Evolutionary conservation across 2,888 invertebrate genomes (phyloP).

Genomic region (Bedellia somnulentella): DNA sequence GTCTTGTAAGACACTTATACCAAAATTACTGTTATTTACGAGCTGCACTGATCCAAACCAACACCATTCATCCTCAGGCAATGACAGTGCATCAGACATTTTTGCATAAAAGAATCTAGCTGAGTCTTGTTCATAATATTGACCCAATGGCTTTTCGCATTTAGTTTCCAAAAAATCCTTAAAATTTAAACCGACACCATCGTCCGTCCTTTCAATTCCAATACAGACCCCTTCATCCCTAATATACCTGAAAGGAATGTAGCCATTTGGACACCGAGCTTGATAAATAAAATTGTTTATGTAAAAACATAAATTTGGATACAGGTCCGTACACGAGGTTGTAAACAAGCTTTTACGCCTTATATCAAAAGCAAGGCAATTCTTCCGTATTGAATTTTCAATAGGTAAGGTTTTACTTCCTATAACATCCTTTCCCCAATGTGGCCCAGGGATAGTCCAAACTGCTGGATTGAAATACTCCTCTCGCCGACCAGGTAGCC

Average conservation of each 20-base stretch:
- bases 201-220: constrained; percentile 28
- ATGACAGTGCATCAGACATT: constrained; percentile 21
- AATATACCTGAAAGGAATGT: constrained; percentile 32
- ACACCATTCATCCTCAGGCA: constrained; percentile 28
- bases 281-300: constrained; percentile 30
- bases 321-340: constrained; percentile 23
- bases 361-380: constrained; percentile 33
- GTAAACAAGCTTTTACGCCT: constrained; percentile 20
- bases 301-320: constrained; percentile 41
- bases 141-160: constrained; percentile 28
- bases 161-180: constrained; percentile 21
- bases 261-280: constrained; percentile 34
- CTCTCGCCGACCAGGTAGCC: constrained; percentile 51
- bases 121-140: constrained; percentile 16
- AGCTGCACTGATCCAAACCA: constrained; percentile 22
- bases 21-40: constrained; percentile 3
- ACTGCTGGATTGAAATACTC: constrained; percentile 37
- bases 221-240: constrained; percentile 31
- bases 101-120: constrained; percentile 32
- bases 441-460: constrained; percentile 50
- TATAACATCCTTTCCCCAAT: constrained; percentile 27
- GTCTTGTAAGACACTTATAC: too few relatives aligned
- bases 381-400: constrained; percentile 19
- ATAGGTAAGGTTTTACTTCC: constrained; percentile 16
- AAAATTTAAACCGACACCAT: constrained; percentile 19